Evolutionary conservation across 2,113 vertebrate genomes (phyloP).

Genomic region (Cathartes aura): DNA sequence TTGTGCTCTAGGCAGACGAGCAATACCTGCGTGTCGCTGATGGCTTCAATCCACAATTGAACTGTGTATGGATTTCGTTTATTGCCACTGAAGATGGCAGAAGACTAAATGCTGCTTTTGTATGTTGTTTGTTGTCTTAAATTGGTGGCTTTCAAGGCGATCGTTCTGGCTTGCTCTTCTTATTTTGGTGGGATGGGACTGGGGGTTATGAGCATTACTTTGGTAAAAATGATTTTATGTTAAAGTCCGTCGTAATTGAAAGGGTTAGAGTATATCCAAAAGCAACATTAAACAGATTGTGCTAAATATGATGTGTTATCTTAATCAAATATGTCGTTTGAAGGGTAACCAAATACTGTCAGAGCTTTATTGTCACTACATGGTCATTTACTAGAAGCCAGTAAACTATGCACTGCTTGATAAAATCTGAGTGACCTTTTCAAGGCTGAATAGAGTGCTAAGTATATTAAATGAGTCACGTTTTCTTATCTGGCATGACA

Average conservation of each 20-base stretch:
- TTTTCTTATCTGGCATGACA: constrained; percentile 66
- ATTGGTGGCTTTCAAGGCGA: background rate
- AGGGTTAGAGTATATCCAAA: background rate
- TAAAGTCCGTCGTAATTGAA: background rate
- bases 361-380: background rate
- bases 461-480: constrained; percentile 54
- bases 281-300: constrained; percentile 5
- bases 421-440: constrained; percentile 74
- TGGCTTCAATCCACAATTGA: background rate
- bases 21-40: background rate
- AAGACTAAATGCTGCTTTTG: background rate
- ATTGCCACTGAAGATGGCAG: background rate
- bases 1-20: background rate
- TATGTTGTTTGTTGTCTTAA: background rate
- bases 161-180: background rate
- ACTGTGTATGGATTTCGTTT: background rate
- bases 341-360: background rate
- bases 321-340: background rate
- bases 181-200: background rate
- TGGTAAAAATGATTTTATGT: background rate
- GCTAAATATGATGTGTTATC: background rate
- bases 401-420: constrained; percentile 30
- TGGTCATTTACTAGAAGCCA: constrained; percentile 29
- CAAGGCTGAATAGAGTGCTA: constrained; percentile 57
- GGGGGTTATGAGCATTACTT: background rate